Evolutionary conservation across 2,113 vertebrate species (phyloP), one percentile per base, ranked within the genome.

Genomic region (Bos indicus): DNA sequence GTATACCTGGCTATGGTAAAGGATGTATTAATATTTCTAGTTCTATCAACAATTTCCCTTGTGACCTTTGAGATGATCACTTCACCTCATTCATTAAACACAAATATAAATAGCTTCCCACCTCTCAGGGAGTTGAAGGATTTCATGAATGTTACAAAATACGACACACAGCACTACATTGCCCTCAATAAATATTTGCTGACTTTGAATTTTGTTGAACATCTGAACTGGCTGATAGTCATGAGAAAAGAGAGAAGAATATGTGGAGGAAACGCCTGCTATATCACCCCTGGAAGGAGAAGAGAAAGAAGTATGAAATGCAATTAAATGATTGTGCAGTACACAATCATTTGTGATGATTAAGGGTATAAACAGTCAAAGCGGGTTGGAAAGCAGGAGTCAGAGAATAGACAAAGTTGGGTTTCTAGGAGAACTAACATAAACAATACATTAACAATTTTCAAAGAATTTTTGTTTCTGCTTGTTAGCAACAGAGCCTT

Each of bases 381-480:
- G 78, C 28, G 90, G 80, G 28, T n/a, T 67, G 30, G n/a, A 92
- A 91, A 91, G 48, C 64, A 91, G 86, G 21, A 86, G 57, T 80
- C 84, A 82, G 57, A 93, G 33, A 89, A 36, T 9, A 93, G 87
- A 94, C 56, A 30, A 74, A 86, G 11, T 51, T 89, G 36, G 16
- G 56, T 60, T 96, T 94, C 95, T 93, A 90, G 88, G 84, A 90
- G 81, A 86, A 88, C 74, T 80, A 62, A 82, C 33, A 7, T 77
- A 67, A 90, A 33, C 0, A 9, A n/a, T 90, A 23, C n/a, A 5
- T 92, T 56, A 67, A 85, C 71, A 43, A 95, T 92, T 95, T 97
- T 91, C 67, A 95, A 94, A 95, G 64, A 59, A 94, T 62, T 92
- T 97, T 94, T 94, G 67, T 25, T 88, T 97, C 95, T 95, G 54